Conservation (phyloP, 1,140 invertebrate species). For the Telenomus remus region DNA sequence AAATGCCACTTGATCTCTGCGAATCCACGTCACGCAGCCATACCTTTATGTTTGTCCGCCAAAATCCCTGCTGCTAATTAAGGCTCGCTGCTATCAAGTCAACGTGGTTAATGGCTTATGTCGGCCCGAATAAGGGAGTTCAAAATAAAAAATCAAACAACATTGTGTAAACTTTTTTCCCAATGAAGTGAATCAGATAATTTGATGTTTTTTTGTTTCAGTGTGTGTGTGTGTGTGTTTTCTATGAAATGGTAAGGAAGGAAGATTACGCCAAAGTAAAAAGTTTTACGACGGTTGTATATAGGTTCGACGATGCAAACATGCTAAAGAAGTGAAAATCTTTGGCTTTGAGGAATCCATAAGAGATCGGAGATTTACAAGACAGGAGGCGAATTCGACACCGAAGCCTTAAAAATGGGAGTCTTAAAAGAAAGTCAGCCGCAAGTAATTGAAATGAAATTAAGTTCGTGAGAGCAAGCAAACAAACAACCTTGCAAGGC, state of each 20-base stretch:
- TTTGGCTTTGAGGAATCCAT: slow-evolving; percentile 17
- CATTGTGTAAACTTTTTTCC: too few species aligned
- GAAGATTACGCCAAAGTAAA: neutral
- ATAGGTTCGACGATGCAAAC: too few species aligned
- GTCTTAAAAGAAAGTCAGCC: slow-evolving; percentile 11
- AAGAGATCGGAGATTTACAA: slow-evolving; percentile 2
- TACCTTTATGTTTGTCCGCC: too few species aligned
- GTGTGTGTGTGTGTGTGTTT: too few species aligned
- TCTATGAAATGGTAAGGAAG: too few species aligned
- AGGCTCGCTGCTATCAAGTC: slow-evolving; percentile 9
- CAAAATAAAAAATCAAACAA: too few species aligned
- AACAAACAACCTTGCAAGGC: slow-evolving; percentile 10
- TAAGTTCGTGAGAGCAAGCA: slow-evolving; percentile 2
- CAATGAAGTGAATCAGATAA: too few species aligned
- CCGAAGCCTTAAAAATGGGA: slow-evolving; percentile 31
- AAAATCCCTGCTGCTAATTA: slow-evolving; percentile 33
- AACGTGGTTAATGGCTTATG: too few species aligned
- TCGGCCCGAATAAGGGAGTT: too few species aligned
- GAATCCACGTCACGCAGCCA: slow-evolving; percentile 22
- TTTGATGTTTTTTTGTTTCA: too few species aligned
- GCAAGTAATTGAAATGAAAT: slow-evolving; percentile 12
- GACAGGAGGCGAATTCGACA: slow-evolving; percentile 28
- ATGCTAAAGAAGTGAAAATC: neutral
- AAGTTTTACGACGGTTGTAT: too few species aligned
- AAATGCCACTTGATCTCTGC: slow-evolving; percentile 38